phyloP scores from a whole-genome alignment of 2,888 invertebrate genomes.

The Pachymerium ferrugineum region DNA sequence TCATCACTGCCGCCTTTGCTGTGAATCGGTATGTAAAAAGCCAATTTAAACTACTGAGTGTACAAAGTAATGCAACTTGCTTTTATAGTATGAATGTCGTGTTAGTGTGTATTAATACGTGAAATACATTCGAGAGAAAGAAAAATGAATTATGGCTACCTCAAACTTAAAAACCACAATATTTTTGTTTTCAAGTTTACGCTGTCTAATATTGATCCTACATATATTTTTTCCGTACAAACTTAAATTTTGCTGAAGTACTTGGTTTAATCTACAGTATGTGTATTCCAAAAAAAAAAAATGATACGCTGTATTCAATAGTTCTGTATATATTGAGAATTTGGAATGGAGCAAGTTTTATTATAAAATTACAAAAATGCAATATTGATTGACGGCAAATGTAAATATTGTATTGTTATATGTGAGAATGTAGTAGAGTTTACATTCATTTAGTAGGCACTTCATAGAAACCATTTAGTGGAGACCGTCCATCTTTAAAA shows the following conservation, averaged over 20 bases:
- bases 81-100: neutral
- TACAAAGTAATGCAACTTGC: conserved; percentile 2
- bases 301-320: no score
- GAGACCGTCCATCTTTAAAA: conserved; percentile 17
- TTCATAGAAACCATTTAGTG: neutral
- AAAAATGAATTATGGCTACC: neutral
- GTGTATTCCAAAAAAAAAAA: no score
- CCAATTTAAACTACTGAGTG: neutral
- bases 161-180: neutral
- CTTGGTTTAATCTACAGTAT: no score
- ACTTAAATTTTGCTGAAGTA: no score
- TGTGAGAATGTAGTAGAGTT: neutral
- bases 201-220: neutral
- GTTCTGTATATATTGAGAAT: neutral
- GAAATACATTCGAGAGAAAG: neutral
- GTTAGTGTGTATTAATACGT: neutral
- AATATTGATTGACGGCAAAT: neutral
- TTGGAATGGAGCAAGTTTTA: neutral
- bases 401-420: neutral
- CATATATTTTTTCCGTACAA: neutral
- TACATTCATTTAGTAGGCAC: conserved; percentile 1
- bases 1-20: neutral
- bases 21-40: neutral
- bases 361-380: neutral
- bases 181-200: neutral